These are phyloP conservation scores for Heliothis subflexa DNA, from an alignment of 1,140 invertebrate genomes.

Conservation along the genomic window DNA sequence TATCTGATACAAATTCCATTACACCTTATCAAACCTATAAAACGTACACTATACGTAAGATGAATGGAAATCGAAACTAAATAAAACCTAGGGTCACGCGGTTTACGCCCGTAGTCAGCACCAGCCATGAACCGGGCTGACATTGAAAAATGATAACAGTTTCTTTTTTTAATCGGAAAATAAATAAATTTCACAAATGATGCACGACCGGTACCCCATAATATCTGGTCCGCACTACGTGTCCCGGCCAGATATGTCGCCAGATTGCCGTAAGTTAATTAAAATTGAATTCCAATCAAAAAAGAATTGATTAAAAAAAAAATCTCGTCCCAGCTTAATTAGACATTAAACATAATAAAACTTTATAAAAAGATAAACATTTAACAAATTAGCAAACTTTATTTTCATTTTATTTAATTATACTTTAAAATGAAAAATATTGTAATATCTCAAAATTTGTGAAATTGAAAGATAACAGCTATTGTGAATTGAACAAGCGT, in stretches of 20 bases:
- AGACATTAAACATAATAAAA: no score
- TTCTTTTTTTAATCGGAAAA: constrained; percentile 29
- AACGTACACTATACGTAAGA: constrained; percentile 51
- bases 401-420: no score
- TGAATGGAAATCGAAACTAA: constrained; percentile 50
- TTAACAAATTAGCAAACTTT: no score
- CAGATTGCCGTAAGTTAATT: constrained; percentile 63
- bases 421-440: no score
- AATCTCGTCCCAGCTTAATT: neutral
- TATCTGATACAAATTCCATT: constrained; percentile 46
- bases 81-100: constrained; percentile 55
- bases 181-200: constrained; percentile 43
- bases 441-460: no score
- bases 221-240: constrained; percentile 64
- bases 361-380: no score
- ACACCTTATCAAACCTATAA: constrained; percentile 55
- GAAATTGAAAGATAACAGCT: constrained; percentile 1
- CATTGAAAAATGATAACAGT: constrained; percentile 50
- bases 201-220: constrained; percentile 51
- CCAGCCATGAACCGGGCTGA: constrained; percentile 52
- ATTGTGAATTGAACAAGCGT: neutral
- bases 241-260: constrained; percentile 57
- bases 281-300: neutral
- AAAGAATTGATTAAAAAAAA: neutral
- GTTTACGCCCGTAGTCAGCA: constrained; percentile 41